phyloP scores from a whole-genome alignment of 2,797 vertebrate genomes.

The Mallotus villosus region DNA sequence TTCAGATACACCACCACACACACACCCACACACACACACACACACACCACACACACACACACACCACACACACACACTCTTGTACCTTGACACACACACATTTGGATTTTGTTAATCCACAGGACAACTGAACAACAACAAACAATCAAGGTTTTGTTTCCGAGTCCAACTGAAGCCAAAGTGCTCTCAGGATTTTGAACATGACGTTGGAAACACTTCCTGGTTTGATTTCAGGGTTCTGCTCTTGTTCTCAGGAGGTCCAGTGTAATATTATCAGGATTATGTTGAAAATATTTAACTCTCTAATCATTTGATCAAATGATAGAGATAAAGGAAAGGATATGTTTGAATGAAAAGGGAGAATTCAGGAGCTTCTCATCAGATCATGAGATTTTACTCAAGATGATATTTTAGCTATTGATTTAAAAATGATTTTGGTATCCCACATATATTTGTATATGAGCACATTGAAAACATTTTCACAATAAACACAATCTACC shows the following conservation, averaged over 20 bases:
- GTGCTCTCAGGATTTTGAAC: slow-evolving; percentile 77
- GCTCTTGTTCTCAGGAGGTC: background rate
- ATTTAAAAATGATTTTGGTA: background rate
- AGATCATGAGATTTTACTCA: background rate
- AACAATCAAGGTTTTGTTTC: slow-evolving; percentile 77
- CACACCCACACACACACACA: slow-evolving; percentile 48
- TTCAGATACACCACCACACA: slow-evolving; percentile 27
- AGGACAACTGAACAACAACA: slow-evolving; percentile 63
- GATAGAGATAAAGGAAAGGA: background rate
- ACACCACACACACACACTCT: slow-evolving; percentile 36
- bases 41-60: slow-evolving; percentile 33
- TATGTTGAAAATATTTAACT: background rate
- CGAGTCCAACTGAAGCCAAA: slow-evolving; percentile 66
- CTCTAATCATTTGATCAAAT: background rate
- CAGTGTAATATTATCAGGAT: background rate
- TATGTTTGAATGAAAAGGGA: slow-evolving; percentile 1
- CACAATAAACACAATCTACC: slow-evolving; percentile 2
- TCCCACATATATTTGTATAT: background rate
- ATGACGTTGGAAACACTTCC: slow-evolving; percentile 34
- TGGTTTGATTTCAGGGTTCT: slow-evolving; percentile 12
- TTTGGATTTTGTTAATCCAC: slow-evolving; percentile 72
- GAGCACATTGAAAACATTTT: background rate
- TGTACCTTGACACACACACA: slow-evolving; percentile 50
- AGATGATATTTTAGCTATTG: background rate
- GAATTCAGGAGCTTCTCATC: background rate